phyloP scores from a whole-genome alignment of 2,113 vertebrate species.

The Dendrocopos noguchii region DNA sequence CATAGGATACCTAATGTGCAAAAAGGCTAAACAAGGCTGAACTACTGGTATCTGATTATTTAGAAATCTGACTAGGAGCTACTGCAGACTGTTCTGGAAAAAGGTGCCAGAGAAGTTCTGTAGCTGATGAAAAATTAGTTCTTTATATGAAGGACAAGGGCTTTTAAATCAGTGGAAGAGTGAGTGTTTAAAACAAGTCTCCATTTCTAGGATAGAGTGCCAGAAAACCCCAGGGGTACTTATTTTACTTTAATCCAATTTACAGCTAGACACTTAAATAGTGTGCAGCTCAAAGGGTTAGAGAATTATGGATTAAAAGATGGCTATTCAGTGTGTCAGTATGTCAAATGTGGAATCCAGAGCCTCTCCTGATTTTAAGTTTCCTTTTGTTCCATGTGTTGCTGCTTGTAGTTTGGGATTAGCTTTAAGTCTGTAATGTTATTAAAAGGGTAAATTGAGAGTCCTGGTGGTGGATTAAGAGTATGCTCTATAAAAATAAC shows the following conservation, averaged over 20 bases:
- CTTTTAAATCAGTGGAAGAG: background rate
- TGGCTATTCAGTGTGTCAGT: conserved; percentile 54
- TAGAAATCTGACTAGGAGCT: background rate
- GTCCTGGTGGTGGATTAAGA: conserved; percentile 36
- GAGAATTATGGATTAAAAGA: conserved; percentile 44
- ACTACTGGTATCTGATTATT: background rate
- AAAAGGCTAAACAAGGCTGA: background rate
- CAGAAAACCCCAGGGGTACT: background rate
- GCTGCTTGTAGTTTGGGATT: conserved; percentile 37
- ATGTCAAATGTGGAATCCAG: conserved; percentile 6
- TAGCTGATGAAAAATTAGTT: background rate
- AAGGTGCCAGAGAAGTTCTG: background rate
- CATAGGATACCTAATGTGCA: background rate
- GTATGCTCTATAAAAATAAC: conserved; percentile 8
- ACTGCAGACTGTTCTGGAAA: background rate
- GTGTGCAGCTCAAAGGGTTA: conserved; percentile 2
- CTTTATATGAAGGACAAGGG: background rate
- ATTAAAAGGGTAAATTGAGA: conserved; percentile 49
- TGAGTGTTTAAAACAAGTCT: background rate
- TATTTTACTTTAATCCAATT: conserved; percentile 39
- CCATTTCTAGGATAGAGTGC: background rate
- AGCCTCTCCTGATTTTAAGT: conserved; percentile 25
- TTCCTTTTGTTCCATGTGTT: conserved; percentile 11
- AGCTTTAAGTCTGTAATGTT: conserved; percentile 44
- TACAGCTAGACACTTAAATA: background rate